Percentiles rank a stretch among this genome's conserved stretches.
phyloP scores from a whole-genome alignment of 2,113 vertebrate species.

The Garra rufa region DNA sequence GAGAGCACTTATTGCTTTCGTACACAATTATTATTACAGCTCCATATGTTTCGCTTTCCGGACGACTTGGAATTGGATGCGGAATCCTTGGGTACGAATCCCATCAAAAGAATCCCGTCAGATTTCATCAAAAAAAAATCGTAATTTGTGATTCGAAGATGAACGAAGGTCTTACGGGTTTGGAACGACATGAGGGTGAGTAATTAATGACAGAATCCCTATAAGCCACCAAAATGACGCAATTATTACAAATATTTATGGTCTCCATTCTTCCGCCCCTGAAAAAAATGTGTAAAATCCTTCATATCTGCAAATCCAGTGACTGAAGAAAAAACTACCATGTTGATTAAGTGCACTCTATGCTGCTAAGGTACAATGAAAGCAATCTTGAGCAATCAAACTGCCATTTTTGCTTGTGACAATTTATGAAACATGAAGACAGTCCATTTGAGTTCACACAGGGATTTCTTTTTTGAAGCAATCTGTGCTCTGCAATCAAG shows the following conservation, averaged over 20 bases:
- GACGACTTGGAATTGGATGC: too few species aligned
- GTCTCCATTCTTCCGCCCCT: neutral
- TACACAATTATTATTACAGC: too few species aligned
- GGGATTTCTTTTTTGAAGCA: neutral
- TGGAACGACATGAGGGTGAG: too few species aligned
- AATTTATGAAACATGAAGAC: slow-evolving; percentile 4
- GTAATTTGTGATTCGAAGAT: too few species aligned
- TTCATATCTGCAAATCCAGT: neutral
- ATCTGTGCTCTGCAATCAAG: slow-evolving; percentile 21
- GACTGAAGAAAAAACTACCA: neutral
- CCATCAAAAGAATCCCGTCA: too few species aligned
- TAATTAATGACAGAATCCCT: too few species aligned
- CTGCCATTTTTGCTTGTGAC: neutral
- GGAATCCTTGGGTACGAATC: too few species aligned
- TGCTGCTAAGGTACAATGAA: neutral
- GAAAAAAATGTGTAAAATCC: neutral
- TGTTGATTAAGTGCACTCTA: neutral
- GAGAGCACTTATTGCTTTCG: too few species aligned
- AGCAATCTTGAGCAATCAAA: slow-evolving; percentile 27
- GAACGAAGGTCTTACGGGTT: too few species aligned
- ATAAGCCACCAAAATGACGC: too few species aligned
- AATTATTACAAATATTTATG: neutral
- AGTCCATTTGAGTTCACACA: neutral
- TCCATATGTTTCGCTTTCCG: too few species aligned
- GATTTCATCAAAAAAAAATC: too few species aligned